These are phyloP conservation scores for Lepidocyrtoides sp. DNA, from an alignment of 2,888 invertebrate species.

Conservation along the genomic window DNA sequence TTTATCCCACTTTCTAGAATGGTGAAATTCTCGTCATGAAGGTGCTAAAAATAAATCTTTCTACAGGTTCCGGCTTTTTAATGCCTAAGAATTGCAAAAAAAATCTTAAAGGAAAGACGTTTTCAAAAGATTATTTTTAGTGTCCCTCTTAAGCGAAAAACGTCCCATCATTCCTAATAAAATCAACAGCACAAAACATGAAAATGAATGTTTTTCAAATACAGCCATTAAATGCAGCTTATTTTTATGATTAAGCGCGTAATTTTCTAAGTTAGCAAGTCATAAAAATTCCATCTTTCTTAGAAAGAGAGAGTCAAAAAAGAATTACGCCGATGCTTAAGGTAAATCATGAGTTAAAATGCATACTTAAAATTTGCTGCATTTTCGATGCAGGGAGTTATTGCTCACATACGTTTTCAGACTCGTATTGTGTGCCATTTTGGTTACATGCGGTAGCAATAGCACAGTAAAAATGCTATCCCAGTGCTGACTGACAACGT, in stretches of 20 bases:
- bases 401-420: background rate
- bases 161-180: background rate
- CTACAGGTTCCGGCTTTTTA: no score
- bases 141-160: background rate
- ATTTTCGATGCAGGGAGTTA: background rate
- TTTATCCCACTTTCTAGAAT: no score
- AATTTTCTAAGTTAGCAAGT: background rate
- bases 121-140: background rate
- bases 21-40: no score
- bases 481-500: background rate
- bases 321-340: background rate
- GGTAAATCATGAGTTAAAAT: slow-evolving; percentile 36
- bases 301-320: slow-evolving; percentile 60
- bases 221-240: background rate
- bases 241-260: background rate
- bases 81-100: background rate
- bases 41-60: no score
- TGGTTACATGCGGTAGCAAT: background rate
- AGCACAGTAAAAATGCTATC: background rate
- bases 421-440: background rate
- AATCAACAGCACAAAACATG: background rate
- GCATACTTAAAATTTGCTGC: slow-evolving; percentile 8
- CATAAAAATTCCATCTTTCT: background rate
- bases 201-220: background rate
- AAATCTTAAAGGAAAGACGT: background rate